Base-by-base conservation (phyloP, 2,888 invertebrate genomes). In the Syritta pipiens region DNA sequence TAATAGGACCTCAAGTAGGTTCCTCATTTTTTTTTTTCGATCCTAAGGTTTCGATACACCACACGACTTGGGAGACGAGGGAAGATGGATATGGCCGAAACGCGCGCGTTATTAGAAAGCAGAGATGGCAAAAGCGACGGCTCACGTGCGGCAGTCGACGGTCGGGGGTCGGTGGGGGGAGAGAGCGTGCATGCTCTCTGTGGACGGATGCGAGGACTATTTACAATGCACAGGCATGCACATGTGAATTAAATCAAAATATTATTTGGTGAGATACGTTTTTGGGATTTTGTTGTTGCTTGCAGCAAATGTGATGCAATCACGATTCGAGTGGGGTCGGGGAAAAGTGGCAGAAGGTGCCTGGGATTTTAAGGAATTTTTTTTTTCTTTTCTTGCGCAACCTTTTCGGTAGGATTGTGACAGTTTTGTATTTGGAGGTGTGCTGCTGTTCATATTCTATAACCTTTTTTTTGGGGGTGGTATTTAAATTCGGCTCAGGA, bases 211-310 rank as follows among this genome's bases (percentile, higher is more conserved):
- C 10, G 32, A 20, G 28, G 35, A 60, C n/a, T 65, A 71, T 72
- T 77, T 65, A 72, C 65, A 77, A 77, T 77, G 59, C 71, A 59
- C 65, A 51, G 14, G 63, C 76, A 76, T 68, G 75, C 68, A 68
- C 53, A 77, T 77, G 71, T 77, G 77, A 77, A 71, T 77, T 65
- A 77, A 77, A 72, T 77, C 71, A 53, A 71, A 77, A 77, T 71
- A 71, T 48, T 77, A 71, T 72, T 77, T 71, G 63, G 65, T 46
- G 26, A 26, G 35, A 51, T 49, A 30, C 12, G 44, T 48, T 24
- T 24, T 35, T 5, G 12, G 10, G 5, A 20, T 32, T 40, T 40
- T 12, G 7, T 28, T 60, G 32, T 30, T 3, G 30, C 32, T 53
- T 44, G 30, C 19, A 49, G 51, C 57, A 40, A 77, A 72, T 72